Evolutionary conservation across 2,113 vertebrate genomes (phyloP).

Genomic region (Cercopithecus mona): DNA sequence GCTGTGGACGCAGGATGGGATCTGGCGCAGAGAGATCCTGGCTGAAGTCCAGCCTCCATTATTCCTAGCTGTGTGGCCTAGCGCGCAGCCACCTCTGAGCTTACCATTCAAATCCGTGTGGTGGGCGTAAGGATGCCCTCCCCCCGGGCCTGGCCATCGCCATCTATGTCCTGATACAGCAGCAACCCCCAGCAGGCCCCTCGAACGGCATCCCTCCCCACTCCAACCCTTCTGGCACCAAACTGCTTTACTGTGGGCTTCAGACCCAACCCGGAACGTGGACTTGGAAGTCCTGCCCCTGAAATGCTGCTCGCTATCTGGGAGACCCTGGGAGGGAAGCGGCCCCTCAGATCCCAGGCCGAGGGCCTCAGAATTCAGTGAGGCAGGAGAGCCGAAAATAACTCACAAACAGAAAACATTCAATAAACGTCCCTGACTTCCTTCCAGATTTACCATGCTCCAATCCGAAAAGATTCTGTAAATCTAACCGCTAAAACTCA

Average conservation of each 20-base stretch:
- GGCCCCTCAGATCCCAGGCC: not conserved
- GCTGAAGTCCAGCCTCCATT: not conserved
- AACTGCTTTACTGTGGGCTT: not conserved
- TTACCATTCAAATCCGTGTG: fast-evolving
- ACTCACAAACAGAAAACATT: not conserved
- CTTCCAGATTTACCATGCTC: not conserved
- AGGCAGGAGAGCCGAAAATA: not conserved
- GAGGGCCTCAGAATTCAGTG: not conserved
- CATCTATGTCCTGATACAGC: not conserved
- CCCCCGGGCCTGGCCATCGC: fast-evolving
- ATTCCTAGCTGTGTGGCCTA: not conserved
- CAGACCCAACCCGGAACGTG: not conserved
- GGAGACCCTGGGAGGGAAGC: not conserved
- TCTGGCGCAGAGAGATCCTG: not conserved
- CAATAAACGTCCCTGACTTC: not conserved
- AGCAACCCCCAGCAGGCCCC: not conserved
- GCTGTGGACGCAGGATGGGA: not conserved
- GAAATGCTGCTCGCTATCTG: not conserved
- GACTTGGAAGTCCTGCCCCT: not conserved
- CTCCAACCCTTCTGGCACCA: not conserved
- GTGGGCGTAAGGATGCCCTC: fast-evolving
- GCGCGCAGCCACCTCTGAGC: fast-evolving
- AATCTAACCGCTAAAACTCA: not conserved
- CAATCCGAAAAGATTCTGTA: not conserved
- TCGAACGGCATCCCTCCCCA: fast-evolving